These are phyloP conservation scores for Hyles vespertilio DNA, from an alignment of 1,140 invertebrate species.

Conservation along the genomic window DNA sequence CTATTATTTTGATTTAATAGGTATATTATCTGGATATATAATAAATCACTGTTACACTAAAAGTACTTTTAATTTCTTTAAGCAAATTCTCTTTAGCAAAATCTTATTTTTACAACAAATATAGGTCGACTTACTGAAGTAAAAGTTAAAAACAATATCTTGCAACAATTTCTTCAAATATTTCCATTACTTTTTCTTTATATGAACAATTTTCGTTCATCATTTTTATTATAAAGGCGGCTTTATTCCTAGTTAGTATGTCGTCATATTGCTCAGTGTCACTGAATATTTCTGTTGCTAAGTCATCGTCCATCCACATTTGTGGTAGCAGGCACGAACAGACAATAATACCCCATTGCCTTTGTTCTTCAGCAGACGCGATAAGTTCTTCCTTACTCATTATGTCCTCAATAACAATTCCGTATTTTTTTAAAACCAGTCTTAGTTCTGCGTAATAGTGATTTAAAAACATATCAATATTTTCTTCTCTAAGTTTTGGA, in stretches of 20 bases:
- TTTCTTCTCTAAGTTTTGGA: conserved; percentile 48
- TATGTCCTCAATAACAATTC: conserved; percentile 51
- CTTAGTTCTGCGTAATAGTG: conserved; percentile 72
- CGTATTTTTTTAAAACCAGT: conserved; percentile 48
- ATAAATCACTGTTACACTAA: no score
- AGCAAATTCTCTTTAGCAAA: no score
- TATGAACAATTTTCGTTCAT: conserved; percentile 43
- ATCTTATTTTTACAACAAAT: no score
- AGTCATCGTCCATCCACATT: conserved; percentile 53
- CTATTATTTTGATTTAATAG: no score
- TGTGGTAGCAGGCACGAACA: conserved; percentile 51
- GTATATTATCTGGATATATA: no score
- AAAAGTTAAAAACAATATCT: conserved; percentile 31
- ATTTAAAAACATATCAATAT: conserved; percentile 61
- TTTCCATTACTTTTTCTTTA: conserved; percentile 42
- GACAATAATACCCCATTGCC: conserved; percentile 49
- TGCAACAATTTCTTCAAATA: conserved; percentile 59
- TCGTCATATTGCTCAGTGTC: conserved; percentile 46
- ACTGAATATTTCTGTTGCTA: conserved; percentile 42
- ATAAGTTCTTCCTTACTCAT: conserved; percentile 59
- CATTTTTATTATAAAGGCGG: conserved; percentile 49
- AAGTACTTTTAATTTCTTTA: no score
- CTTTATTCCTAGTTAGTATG: conserved; percentile 50
- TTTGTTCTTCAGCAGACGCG: conserved; percentile 51
- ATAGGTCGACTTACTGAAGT: neutral